phyloP scores from a whole-genome alignment of 2,113 vertebrate species.

The Lophotis ruficrista region DNA sequence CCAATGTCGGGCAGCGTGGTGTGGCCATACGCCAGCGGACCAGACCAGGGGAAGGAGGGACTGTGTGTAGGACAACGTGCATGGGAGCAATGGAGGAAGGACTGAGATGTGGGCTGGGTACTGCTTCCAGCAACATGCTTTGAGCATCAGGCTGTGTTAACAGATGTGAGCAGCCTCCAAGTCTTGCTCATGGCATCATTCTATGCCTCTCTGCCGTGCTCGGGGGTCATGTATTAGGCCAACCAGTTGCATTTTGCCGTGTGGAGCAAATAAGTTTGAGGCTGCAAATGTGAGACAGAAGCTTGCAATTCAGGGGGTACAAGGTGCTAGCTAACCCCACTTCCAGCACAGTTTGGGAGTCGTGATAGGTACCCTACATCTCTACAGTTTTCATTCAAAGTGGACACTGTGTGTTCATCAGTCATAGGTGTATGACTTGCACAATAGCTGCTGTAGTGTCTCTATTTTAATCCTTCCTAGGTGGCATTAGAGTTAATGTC shows the following conservation, averaged over 20 bases:
- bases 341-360: neutral
- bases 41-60: neutral
- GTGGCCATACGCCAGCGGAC: neutral
- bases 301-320: neutral
- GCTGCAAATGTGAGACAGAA: neutral
- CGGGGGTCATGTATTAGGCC: neutral
- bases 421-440: neutral
- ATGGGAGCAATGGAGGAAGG: neutral
- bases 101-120: neutral
- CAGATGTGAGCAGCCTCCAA: neutral
- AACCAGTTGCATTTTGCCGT: neutral
- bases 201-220: neutral
- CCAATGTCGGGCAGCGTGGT: neutral
- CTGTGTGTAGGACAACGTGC: rapidly evolving
- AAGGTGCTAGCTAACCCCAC: neutral
- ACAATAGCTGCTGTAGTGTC: neutral
- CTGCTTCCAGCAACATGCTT: rapidly evolving
- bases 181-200: neutral
- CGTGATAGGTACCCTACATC: neutral
- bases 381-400: neutral
- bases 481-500: neutral
- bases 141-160: neutral
- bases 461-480: neutral
- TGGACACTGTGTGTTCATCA: neutral
- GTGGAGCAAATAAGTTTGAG: neutral